Conservation (phyloP, 1,140 invertebrate genomes). For the Mamestra configurata region DNA sequence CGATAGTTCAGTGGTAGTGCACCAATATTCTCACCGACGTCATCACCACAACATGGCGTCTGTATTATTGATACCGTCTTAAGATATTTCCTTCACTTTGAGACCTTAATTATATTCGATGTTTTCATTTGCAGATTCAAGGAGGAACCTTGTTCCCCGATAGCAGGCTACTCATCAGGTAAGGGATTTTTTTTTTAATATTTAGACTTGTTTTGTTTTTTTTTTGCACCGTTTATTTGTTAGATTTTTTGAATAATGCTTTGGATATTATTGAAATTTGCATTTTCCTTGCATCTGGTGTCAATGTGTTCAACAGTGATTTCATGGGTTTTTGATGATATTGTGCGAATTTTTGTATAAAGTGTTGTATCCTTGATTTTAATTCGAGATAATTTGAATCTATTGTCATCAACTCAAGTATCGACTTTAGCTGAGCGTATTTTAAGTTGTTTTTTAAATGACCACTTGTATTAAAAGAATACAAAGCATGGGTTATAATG, state of each 20-base stretch:
- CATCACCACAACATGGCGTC: background rate
- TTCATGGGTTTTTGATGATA: background rate
- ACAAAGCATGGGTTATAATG: too few relatives aligned
- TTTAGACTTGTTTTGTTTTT: slow-evolving; percentile 11
- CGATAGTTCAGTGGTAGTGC: background rate
- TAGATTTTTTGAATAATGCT: background rate
- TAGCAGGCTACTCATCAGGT: slow-evolving; percentile 53
- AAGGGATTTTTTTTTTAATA: slow-evolving; percentile 31
- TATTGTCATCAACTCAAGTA: too few relatives aligned
- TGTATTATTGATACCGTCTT: slow-evolving; percentile 3
- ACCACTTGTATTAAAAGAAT: too few relatives aligned
- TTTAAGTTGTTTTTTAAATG: too few relatives aligned
- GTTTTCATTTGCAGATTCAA: slow-evolving; percentile 69
- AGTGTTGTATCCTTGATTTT: too few relatives aligned
- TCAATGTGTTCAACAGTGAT: background rate
- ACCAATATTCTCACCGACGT: background rate
- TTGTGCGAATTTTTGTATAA: too few relatives aligned
- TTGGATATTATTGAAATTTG: background rate
- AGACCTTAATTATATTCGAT: slow-evolving; percentile 6
- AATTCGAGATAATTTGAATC: too few relatives aligned
- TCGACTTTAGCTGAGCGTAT: too few relatives aligned
- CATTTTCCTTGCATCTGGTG: background rate
- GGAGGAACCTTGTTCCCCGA: slow-evolving; percentile 68
- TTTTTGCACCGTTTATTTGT: background rate
- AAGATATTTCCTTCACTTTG: slow-evolving; percentile 19